Conservation (phyloP, 23 tunicate species). For the Trididemnum nubilum region DNA sequence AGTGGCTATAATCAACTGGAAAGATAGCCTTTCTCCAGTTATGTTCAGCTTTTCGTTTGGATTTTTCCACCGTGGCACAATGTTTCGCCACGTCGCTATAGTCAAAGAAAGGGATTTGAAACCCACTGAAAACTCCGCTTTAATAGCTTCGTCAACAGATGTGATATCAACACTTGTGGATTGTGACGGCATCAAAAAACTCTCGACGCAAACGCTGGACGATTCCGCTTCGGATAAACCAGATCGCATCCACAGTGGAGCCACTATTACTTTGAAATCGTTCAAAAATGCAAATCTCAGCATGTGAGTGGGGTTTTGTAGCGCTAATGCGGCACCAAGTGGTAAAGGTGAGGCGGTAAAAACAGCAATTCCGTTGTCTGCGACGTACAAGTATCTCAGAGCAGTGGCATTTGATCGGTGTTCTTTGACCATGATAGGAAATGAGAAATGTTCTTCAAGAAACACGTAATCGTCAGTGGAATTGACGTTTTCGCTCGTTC, state of each 20-base stretch:
- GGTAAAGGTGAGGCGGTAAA: constrained; percentile 26
- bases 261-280: constrained; percentile 43
- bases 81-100: constrained; percentile 57
- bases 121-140: background rate
- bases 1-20: constrained; percentile 53
- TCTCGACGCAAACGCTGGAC: constrained; percentile 49
- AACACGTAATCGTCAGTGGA: background rate
- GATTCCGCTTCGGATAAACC: background rate
- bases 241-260: constrained; percentile 73
- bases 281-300: constrained; percentile 37
- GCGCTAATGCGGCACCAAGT: constrained; percentile 1
- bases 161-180: background rate
- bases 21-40: constrained; percentile 16
- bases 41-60: background rate
- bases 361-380: constrained; percentile 59
- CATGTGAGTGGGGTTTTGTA: constrained; percentile 55
- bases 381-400: constrained; percentile 43
- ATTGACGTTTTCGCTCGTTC: background rate
- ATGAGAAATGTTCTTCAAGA: constrained; percentile 5
- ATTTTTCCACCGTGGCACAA: constrained; percentile 40
- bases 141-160: background rate
- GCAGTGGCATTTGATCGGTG: background rate
- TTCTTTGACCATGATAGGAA: constrained; percentile 14
- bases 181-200: background rate
- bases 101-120: constrained; percentile 26